Evolutionary conservation across 2,797 vertebrate species (phyloP).

Genomic region (Schizothorax lantsangensis): DNA sequence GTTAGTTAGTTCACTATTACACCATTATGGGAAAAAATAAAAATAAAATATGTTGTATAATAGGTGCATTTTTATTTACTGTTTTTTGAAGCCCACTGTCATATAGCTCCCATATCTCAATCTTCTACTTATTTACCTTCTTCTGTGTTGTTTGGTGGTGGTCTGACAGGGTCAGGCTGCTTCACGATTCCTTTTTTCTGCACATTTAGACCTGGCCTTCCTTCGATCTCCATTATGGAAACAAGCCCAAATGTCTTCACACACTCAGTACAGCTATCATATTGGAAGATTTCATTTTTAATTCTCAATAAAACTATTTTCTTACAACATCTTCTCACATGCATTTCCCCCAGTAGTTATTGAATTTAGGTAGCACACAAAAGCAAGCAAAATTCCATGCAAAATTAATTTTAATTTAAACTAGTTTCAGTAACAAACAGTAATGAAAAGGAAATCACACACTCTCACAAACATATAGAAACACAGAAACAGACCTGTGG

Average conservation of each 20-base stretch:
- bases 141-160: constrained; percentile 46
- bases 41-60: background rate
- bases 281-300: background rate
- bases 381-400: background rate
- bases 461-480: background rate
- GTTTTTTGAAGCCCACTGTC: background rate
- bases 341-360: background rate
- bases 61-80: background rate
- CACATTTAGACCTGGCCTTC: background rate
- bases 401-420: background rate
- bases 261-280: background rate
- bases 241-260: constrained; percentile 41
- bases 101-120: background rate
- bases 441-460: background rate
- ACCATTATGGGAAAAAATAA: background rate
- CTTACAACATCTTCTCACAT: background rate
- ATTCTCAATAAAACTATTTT: background rate
- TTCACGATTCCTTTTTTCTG: background rate
- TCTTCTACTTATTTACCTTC: constrained; percentile 56
- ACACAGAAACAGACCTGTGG: constrained; percentile 15
- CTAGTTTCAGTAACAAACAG: background rate
- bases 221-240: constrained; percentile 57
- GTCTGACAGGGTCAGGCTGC: constrained; percentile 31
- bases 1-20: background rate
- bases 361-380: background rate